Evolutionary conservation across 1,140 invertebrate species (phyloP), one percentile per base, ranked within the genome.

Genomic region (Cydia splendana): DNA sequence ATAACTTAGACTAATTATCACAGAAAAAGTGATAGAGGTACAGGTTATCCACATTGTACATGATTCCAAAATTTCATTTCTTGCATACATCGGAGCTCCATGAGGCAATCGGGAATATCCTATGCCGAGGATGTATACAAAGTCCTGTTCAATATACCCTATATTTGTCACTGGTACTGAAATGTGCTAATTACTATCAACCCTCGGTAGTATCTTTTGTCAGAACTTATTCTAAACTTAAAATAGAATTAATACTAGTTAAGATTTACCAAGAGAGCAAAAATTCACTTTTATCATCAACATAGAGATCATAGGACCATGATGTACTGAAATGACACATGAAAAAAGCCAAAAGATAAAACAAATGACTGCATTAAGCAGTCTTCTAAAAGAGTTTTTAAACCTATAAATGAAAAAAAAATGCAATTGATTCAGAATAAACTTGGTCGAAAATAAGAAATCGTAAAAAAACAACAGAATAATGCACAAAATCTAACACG

Each of bases 241-340:
- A 62, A 62, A 24, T n/a, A 18, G 12, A 62, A 62, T 62, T 62
- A 62, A 62, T 62, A 20, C 9, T 62, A 53, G 15, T 48, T 15
- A 62, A 57, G 53, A 62, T 62, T 62, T 24, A 62, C 57, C 20
- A 62, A 62, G 57, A 24, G 10, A 62, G 57, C 57, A 62, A 62
- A 62, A 18, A 24, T 7, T 24, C 20, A 62, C 53, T 18, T 18
- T 57, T 57, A 9, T 18, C 6, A 57, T 2, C 4, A 18, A 18
- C 51, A 53, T 53, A 53, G n/a, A 10, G 48, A 5, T 12, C n/a
- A 18, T 15, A 45, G 1, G 42, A 42, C 7, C 6, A 53, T n/a
- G n/a, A 18, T 18, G 7, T 24, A 62, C 57, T 62, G 57, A 62
- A 20, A 62, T 24, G 51, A 7, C n/a, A 24, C 20, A 2, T 10